These are phyloP conservation scores for Hydropsyche tenuis DNA, from an alignment of 1,140 invertebrate genomes.

Conservation along the genomic window DNA sequence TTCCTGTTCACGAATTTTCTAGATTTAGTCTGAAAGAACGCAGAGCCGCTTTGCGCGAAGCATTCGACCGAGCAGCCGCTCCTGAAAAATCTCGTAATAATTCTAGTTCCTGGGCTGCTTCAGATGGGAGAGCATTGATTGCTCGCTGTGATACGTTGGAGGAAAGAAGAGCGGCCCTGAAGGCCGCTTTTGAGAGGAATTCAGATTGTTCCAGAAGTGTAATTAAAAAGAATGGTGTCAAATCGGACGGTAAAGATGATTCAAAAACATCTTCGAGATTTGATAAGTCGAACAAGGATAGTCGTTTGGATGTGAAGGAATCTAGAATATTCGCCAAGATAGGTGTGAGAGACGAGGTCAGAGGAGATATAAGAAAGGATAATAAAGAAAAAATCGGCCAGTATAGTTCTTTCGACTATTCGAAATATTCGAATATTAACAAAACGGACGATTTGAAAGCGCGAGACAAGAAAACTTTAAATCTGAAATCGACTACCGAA, in stretches of 20 bases:
- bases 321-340: slow-evolving; percentile 44
- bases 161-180: slow-evolving; percentile 45
- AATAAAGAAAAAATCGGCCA: slow-evolving; percentile 20
- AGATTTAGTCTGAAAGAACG: slow-evolving; percentile 61
- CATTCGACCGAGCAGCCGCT: slow-evolving; percentile 58
- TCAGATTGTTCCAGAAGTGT: slow-evolving; percentile 36
- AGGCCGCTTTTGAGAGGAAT: slow-evolving; percentile 48
- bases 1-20: slow-evolving; percentile 63
- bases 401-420: not conserved
- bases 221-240: slow-evolving; percentile 2
- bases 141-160: slow-evolving; percentile 44
- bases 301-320: not conserved
- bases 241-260: slow-evolving; percentile 11
- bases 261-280: slow-evolving; percentile 16
- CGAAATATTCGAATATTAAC: not conserved
- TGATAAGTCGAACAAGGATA: slow-evolving; percentile 26
- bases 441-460: slow-evolving; percentile 17
- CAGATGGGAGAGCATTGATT: slow-evolving; percentile 51
- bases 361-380: slow-evolving; percentile 44
- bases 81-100: slow-evolving; percentile 62
- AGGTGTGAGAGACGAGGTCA: slow-evolving; percentile 33
- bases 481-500: slow-evolving; percentile 19
- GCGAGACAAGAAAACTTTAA: not conserved
- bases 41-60: slow-evolving; percentile 60
- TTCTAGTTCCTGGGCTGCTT: slow-evolving; percentile 59